Percentiles rank a stretch among this genome's conserved stretches.
These are phyloP conservation scores for Morpho helenor DNA, from an alignment of 2,888 invertebrate genomes.

Conservation along the genomic window DNA sequence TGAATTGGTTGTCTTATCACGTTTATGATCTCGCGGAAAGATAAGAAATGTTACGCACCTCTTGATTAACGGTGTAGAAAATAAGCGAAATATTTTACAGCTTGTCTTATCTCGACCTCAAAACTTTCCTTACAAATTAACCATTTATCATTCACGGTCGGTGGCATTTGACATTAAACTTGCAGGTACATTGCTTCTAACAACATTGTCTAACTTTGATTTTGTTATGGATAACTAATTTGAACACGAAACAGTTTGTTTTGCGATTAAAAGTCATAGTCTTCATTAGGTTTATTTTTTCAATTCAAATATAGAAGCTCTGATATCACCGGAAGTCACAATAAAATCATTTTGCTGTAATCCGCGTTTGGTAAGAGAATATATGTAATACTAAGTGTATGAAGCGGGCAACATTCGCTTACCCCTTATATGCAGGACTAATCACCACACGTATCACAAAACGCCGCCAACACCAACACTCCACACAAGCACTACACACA, in stretches of 20 bases:
- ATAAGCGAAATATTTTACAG: constrained; percentile 11
- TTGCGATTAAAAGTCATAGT: too few relatives aligned
- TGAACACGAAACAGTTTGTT: neutral
- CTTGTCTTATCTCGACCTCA: constrained; percentile 13
- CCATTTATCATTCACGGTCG: constrained; percentile 25
- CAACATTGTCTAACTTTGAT: constrained; percentile 11
- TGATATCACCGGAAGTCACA: too few relatives aligned
- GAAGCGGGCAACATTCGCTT: too few relatives aligned
- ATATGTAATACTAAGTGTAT: too few relatives aligned
- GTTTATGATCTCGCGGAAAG: neutral
- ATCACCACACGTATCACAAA: too few relatives aligned
- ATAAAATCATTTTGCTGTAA: too few relatives aligned
- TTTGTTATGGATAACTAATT: constrained; percentile 3
- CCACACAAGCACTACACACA: too few relatives aligned
- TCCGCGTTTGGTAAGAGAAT: too few relatives aligned
- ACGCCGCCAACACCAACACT: too few relatives aligned
- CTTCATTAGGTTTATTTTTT: too few relatives aligned
- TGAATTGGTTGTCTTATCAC: neutral
- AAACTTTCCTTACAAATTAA: constrained; percentile 18
- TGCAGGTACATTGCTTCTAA: constrained; percentile 22
- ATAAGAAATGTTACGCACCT: constrained; percentile 5
- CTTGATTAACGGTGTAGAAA: constrained; percentile 11
- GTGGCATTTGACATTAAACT: constrained; percentile 18
- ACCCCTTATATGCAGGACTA: too few relatives aligned
- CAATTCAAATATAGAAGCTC: too few relatives aligned